Evolutionary conservation across 2,797 vertebrate species (phyloP).

Genomic region (Melanotaenia nigrans): DNA sequence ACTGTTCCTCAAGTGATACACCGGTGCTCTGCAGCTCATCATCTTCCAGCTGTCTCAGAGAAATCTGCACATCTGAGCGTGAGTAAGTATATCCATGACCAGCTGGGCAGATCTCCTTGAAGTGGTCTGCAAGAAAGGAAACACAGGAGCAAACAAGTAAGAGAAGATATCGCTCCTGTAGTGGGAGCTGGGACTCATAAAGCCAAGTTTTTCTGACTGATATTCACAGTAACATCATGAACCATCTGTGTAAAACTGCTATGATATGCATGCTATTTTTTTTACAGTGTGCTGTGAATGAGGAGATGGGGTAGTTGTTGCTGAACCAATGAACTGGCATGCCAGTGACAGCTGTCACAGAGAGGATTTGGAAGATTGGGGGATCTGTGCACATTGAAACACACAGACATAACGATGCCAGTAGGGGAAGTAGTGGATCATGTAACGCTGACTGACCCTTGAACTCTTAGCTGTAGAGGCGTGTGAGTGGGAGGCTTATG

Average conservation of each 20-base stretch:
- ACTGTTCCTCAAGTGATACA: slow-evolving; percentile 66
- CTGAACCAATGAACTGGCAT: slow-evolving; percentile 39
- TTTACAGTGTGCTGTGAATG: slow-evolving; percentile 41
- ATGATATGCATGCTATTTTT: slow-evolving; percentile 45
- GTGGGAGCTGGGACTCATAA: not conserved
- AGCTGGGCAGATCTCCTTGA: slow-evolving; percentile 87
- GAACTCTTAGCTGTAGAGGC: slow-evolving; percentile 55
- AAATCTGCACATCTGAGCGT: slow-evolving; percentile 83
- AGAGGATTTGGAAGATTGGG: slow-evolving; percentile 46
- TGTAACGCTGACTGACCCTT: slow-evolving; percentile 66
- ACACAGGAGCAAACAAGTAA: slow-evolving; percentile 49
- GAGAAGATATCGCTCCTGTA: slow-evolving; percentile 38
- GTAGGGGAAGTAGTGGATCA: slow-evolving; percentile 54
- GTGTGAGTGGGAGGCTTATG: slow-evolving; percentile 58
- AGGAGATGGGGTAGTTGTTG: slow-evolving; percentile 24
- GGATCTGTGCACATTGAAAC: slow-evolving; percentile 38
- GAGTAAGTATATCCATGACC: slow-evolving; percentile 87
- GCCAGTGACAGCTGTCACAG: slow-evolving; percentile 59
- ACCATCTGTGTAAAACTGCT: slow-evolving; percentile 61
- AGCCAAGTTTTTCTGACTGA: slow-evolving; percentile 50
- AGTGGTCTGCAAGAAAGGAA: slow-evolving; percentile 77
- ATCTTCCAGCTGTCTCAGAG: slow-evolving; percentile 87
- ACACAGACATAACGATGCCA: slow-evolving; percentile 41
- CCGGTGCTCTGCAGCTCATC: slow-evolving; percentile 84
- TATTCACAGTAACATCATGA: slow-evolving; percentile 54